Evolutionary conservation across 1,140 invertebrate genomes (phyloP), one percentile per base, ranked within the genome.

Genomic region (Archivesica marissinica): DNA sequence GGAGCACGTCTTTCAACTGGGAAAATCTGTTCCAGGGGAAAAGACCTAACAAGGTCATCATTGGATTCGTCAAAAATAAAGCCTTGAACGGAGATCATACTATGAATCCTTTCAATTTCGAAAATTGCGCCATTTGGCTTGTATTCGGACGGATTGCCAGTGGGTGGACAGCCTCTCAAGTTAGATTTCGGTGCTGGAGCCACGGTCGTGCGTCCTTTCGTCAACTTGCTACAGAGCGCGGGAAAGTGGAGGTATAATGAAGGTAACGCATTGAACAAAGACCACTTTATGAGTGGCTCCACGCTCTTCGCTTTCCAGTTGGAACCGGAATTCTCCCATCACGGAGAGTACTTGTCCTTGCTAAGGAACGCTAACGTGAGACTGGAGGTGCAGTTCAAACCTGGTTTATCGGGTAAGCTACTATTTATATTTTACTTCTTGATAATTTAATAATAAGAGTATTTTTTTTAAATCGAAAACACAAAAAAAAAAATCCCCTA

Each of bases 21-120:
- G 79, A 83, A 44, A 87, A 83, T 33, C 56, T 84, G 38, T 86
- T 74, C 74, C 66, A 70, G 35, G 84, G 74, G 13, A 20, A 50
- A n/a, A 11, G 38, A 30, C 66, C 84, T 0, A 75, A 86, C 59
- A 9, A 50, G 38, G 28, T 75, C 0, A 30, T 80, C 1, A 39
- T 80, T 0, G 66, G 47, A 4, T 86, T 81, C 68, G 64, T 56
- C 6, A 41, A 50, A 11, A 4, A 28, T 9, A 59, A 38, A 17
- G 68, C 68, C 0, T 25, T 64, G 15, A 30, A 52, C 2, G 85
- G 85, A 4, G 54, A 66, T 17, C 78, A 77, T 59, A 66, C 39
- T 33, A 25, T 23, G 13, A 84, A 77, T 74, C 85, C 85, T 9
- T 86, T 38, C n/a, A 68, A 68, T 52, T 86, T 86, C 47, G 28